phyloP scores from a whole-genome alignment of 2,797 vertebrate genomes.

The Xyrichtys novacula region DNA sequence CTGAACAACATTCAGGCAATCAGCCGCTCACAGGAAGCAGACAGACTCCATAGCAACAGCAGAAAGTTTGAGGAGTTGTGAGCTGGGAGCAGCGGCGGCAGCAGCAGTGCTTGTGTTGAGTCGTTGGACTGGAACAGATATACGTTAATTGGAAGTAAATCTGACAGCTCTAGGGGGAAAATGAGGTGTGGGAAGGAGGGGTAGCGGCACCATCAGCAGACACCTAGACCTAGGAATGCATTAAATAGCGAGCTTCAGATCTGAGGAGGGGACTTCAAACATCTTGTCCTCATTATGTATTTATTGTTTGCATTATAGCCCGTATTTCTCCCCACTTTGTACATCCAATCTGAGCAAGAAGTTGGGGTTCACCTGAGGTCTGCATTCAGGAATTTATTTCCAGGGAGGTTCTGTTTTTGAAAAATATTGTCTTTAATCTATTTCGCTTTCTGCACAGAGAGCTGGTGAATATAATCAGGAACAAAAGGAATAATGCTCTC shows the following conservation, averaged over 20 bases:
- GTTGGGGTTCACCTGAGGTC: slow-evolving; percentile 9
- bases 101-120: slow-evolving; percentile 78
- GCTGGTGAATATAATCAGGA: slow-evolving; percentile 79
- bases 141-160: slow-evolving; percentile 93
- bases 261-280: slow-evolving; percentile 83
- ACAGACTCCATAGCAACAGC: slow-evolving; percentile 87
- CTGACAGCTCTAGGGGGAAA: slow-evolving; percentile 87
- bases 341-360: slow-evolving; percentile 25
- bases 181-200: slow-evolving; percentile 66
- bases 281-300: slow-evolving; percentile 82
- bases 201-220: slow-evolving; percentile 74
- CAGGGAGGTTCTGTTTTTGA: slow-evolving; percentile 46
- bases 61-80: slow-evolving; percentile 84
- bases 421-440: slow-evolving; percentile 71
- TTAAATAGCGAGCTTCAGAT: slow-evolving; percentile 79
- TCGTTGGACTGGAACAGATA: slow-evolving; percentile 89
- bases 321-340: slow-evolving; percentile 55
- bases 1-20: slow-evolving; percentile 59
- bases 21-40: slow-evolving; percentile 50
- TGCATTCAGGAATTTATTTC: slow-evolving; percentile 61
- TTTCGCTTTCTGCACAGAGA: slow-evolving; percentile 73
- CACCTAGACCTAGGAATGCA: slow-evolving; percentile 80
- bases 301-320: slow-evolving; percentile 80
- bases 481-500: slow-evolving; percentile 73
- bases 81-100: slow-evolving; percentile 71